phyloP scores from a whole-genome alignment of 92 coral and sea anemone species.

The Nematostella vectensis region DNA sequence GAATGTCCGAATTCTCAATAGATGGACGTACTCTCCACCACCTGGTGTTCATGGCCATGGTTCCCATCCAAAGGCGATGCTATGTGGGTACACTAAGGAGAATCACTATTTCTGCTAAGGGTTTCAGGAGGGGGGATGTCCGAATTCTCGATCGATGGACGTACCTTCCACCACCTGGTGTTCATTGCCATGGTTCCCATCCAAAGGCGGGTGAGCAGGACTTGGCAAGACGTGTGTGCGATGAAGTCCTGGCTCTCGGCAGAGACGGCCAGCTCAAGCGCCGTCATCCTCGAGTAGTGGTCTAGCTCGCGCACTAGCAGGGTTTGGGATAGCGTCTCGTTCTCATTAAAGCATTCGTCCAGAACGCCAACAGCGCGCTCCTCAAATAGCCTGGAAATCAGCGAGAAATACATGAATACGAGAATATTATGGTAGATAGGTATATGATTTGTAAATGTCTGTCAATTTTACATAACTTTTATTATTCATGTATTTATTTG shows the following conservation, averaged over 20 bases:
- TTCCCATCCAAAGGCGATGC: constrained; percentile 99
- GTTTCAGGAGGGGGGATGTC: no score
- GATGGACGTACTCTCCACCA: constrained; percentile 97
- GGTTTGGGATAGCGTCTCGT: constrained; percentile 74
- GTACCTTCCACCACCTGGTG: constrained; percentile 90
- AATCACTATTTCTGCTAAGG: no score
- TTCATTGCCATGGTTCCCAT: constrained; percentile 97
- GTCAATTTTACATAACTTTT: no score
- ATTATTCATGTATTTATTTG: no score
- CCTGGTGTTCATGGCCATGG: constrained; percentile 90
- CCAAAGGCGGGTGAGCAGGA: constrained; percentile 86
- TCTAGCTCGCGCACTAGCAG: constrained; percentile 77
- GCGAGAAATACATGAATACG: neutral
- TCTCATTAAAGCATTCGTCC: constrained; percentile 69
- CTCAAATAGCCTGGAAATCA: constrained; percentile 59
- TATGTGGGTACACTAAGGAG: no score
- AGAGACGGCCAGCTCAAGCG: constrained; percentile 77
- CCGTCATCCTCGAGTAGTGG: constrained; percentile 63
- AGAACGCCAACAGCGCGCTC: constrained; percentile 71
- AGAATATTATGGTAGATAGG: neutral
- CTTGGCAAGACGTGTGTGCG: constrained; percentile 85
- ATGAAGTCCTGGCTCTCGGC: constrained; percentile 81
- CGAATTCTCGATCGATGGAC: no score
- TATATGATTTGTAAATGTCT: neutral
- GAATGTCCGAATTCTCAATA: no score